A percentile compares a stretch with the other conserved stretches of the same genome.
These are phyloP conservation scores for Suillia variegata DNA, from an alignment of 2,888 invertebrate species.

Conservation along the genomic window DNA sequence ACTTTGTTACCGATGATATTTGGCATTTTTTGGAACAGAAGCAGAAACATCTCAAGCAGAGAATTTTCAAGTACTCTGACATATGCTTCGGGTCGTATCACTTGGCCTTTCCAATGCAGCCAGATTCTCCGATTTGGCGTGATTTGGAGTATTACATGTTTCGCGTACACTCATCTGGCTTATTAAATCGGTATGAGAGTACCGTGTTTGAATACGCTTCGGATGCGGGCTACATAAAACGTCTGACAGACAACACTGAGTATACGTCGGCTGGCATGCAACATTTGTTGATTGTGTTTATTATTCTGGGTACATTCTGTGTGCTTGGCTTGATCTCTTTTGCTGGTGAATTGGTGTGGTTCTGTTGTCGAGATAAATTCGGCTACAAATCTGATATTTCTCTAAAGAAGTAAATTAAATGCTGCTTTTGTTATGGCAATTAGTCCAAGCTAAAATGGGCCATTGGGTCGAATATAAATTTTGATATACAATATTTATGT, in stretches of 20 bases:
- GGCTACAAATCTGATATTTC: too few species aligned
- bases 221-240: slow-evolving; percentile 39
- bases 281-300: slow-evolving; percentile 46
- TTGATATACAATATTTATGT: too few species aligned
- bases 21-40: slow-evolving; percentile 45
- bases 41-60: slow-evolving; percentile 41
- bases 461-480: too few species aligned
- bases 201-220: slow-evolving; percentile 42
- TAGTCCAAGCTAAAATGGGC: too few species aligned
- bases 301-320: slow-evolving; percentile 20
- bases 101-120: slow-evolving; percentile 47
- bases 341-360: too few species aligned
- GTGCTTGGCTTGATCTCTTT: too few species aligned
- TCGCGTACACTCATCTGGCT: slow-evolving; percentile 46
- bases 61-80: slow-evolving; percentile 43
- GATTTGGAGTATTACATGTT: slow-evolving; percentile 45
- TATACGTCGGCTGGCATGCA: slow-evolving; percentile 44
- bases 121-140: slow-evolving; percentile 48
- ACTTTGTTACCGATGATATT: slow-evolving; percentile 46
- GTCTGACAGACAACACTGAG: slow-evolving; percentile 33
- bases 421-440: too few species aligned
- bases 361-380: too few species aligned
- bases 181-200: slow-evolving; percentile 40
- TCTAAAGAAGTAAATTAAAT: too few species aligned
- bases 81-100: slow-evolving; percentile 52